Conservation (phyloP, 2,113 vertebrate genomes). For the Thunnus thynnus region DNA sequence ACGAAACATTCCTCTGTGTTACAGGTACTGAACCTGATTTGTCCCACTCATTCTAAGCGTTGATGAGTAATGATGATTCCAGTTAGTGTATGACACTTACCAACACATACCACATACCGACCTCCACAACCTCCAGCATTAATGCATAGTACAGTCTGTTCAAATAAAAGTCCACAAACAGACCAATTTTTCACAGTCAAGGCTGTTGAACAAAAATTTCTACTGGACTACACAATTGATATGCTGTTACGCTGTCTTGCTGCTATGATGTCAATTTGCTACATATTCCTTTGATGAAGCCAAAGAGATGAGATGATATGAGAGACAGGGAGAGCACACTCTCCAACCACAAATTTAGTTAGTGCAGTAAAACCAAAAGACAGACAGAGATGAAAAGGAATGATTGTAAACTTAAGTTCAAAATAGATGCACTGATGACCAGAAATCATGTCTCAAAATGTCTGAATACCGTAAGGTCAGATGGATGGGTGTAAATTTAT, state of each 20-base stretch:
- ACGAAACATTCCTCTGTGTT: conserved; percentile 18
- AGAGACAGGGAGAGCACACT: background rate
- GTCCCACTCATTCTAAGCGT: background rate
- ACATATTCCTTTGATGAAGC: conserved; percentile 7
- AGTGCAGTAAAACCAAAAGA: background rate
- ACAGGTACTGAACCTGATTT: background rate
- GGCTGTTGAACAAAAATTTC: background rate
- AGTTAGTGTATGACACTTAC: conserved; percentile 3
- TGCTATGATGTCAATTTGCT: conserved; percentile 3
- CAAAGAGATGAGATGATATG: background rate
- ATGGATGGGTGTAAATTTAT: background rate
- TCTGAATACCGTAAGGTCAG: background rate
- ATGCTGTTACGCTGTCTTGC: background rate
- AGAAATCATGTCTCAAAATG: background rate
- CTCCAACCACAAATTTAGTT: background rate
- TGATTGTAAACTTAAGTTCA: conserved; percentile 22
- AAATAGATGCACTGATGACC: background rate
- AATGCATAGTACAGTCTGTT: conserved; percentile 22
- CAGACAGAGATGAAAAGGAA: conserved; percentile 38
- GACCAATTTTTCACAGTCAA: conserved; percentile 6
- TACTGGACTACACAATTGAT: background rate
- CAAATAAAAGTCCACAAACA: conserved; percentile 2
- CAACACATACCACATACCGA: background rate
- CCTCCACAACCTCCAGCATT: background rate
- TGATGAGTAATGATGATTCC: conserved; percentile 1